phyloP scores from a whole-genome alignment of 2,113 vertebrate genomes.

The Danio rerio region GRCz12tu NC_133193.1:18926501-18927000 shows the following conservation, averaged over 20 bases:
- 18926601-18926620: slow-evolving; percentile 96
- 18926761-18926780: not conserved
- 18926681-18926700: not conserved
- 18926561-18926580: slow-evolving; percentile 96
- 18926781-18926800: not conserved
- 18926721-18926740: not conserved
- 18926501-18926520: not conserved
- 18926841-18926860: too few relatives aligned
- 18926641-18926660: slow-evolving; percentile 94
- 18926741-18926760: not conserved
- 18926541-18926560: slow-evolving; percentile 91
- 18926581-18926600: slow-evolving; percentile 94
- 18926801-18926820: not conserved
- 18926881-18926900: too few relatives aligned
- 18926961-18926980: too few relatives aligned
- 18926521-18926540: slow-evolving; percentile 81
- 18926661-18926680: not conserved
- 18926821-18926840: too few relatives aligned
- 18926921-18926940: too few relatives aligned
- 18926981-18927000: too few relatives aligned
- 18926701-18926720: not conserved
- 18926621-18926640: slow-evolving; percentile 96
- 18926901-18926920: too few relatives aligned
- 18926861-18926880: too few relatives aligned
- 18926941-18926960: too few relatives aligned